Evolutionary conservation across 1,140 invertebrate genomes (phyloP), one percentile per base, ranked within the genome.

Genomic region (Ptiloglossa arizonensis): DNA sequence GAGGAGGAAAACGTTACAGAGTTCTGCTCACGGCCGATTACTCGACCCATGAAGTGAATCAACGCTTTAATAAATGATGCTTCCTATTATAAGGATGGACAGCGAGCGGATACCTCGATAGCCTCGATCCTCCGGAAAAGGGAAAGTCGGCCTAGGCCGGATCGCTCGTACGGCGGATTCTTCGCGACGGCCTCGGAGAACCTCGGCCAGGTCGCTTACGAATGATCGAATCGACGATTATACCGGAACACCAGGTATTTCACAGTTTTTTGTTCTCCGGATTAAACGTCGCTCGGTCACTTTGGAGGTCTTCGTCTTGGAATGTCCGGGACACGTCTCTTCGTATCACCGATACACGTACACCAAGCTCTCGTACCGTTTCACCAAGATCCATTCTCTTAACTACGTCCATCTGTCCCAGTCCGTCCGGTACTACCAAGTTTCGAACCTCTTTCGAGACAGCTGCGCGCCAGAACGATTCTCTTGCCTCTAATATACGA

Each of bases 101-200:
- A 46, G 46, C 29, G 64, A 70, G 29, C 27, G 72, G 35, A 80
- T 69, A 62, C 50, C 73, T 71, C 67, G 79, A 69, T 79, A 79
- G 71, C 80, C 80, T 82, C 75, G 76, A 74, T 79, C 63, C 62
- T 82, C 80, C 76, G 76, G 76, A 82, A 82, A 82, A 82, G 80
- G 80, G 76, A 82, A 82, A 82, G 75, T 82, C 76, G 76, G 80
- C 80, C 75, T 79, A 79, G 76, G 73, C 63, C 76, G 73, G 48
- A 79, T 75, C 72, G 44, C 56, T 22, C 57, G 57, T 15, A 29
- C 48, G 32, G n/a, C 32, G 46, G 68, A 77, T 70, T 77, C 67
- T 71, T 77, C 57, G 32, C 8, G 35, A n/a, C 57, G 46, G 35
- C 67, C 68, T 77, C 68, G 57, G 19, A 35, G 35, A 63, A 71